These are phyloP conservation scores for Chloroclystis v-ata DNA, from an alignment of 2,888 invertebrate species.

Conservation along the genomic window DNA sequence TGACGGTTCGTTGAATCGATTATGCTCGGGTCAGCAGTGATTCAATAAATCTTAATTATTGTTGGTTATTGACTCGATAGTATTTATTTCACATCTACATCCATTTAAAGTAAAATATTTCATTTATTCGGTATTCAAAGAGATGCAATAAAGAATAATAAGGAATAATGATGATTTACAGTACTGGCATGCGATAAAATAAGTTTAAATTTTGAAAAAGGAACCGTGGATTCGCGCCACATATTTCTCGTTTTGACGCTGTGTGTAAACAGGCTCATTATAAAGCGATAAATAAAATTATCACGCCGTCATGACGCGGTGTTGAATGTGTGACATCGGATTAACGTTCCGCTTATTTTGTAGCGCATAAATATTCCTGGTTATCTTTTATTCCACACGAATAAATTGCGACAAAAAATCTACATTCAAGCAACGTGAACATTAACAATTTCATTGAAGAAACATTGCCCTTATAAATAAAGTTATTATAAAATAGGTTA, in stretches of 20 bases:
- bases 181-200: conserved; percentile 11
- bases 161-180: conserved; percentile 16
- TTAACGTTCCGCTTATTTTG: conserved; percentile 52
- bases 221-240: conserved; percentile 13
- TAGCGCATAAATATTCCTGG: conserved; percentile 58
- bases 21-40: conserved; percentile 46
- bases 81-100: neutral
- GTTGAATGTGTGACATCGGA: conserved; percentile 56
- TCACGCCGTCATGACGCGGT: conserved; percentile 58
- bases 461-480: neutral
- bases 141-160: conserved; percentile 1
- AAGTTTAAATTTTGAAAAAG: conserved; percentile 9
- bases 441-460: neutral
- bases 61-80: conserved; percentile 4
- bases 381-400: conserved; percentile 31
- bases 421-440: neutral
- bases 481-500: conserved; percentile 32
- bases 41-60: conserved; percentile 29
- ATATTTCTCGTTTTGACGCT: conserved; percentile 36
- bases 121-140: neutral
- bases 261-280: conserved; percentile 69
- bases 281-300: conserved; percentile 75
- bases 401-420: neutral
- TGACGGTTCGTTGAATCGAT: conserved; percentile 58
- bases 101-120: neutral